phyloP scores from a whole-genome alignment of 2,113 vertebrate genomes.

The Vimba vimba region DNA sequence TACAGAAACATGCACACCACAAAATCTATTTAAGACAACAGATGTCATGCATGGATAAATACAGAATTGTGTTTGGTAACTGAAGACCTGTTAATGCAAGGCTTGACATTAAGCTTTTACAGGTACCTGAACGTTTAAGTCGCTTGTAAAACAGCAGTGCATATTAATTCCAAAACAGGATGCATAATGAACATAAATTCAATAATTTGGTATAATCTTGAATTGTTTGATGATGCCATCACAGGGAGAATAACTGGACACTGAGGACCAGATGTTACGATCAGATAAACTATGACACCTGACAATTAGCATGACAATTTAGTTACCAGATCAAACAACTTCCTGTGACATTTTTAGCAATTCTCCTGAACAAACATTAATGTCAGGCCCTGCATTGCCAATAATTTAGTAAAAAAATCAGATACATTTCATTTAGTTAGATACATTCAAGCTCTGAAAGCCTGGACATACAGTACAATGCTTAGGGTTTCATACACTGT shows the following conservation, averaged over 20 bases:
- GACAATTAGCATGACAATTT: not conserved
- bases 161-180: not conserved
- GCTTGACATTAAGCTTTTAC: conserved; percentile 8
- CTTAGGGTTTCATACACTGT: not conserved
- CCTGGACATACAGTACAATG: conserved; percentile 12
- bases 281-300: not conserved
- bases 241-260: not conserved
- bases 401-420: not conserved
- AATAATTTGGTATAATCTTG: not conserved
- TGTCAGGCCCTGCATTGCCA: not conserved
- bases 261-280: not conserved
- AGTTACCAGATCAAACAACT: not conserved
- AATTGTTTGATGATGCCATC: not conserved
- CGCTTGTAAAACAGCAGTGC: not conserved
- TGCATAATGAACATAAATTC: not conserved
- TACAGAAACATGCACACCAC: conserved; percentile 28
- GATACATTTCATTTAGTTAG: not conserved
- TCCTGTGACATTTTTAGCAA: not conserved
- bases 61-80: not conserved
- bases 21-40: conserved; percentile 18
- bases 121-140: not conserved
- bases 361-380: not conserved
- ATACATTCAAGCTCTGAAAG: conserved; percentile 18
- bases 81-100: not conserved
- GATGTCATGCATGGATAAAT: conserved; percentile 36